Conservation (phyloP, 1,140 invertebrate species). For the Calliphora vicina region DNA sequence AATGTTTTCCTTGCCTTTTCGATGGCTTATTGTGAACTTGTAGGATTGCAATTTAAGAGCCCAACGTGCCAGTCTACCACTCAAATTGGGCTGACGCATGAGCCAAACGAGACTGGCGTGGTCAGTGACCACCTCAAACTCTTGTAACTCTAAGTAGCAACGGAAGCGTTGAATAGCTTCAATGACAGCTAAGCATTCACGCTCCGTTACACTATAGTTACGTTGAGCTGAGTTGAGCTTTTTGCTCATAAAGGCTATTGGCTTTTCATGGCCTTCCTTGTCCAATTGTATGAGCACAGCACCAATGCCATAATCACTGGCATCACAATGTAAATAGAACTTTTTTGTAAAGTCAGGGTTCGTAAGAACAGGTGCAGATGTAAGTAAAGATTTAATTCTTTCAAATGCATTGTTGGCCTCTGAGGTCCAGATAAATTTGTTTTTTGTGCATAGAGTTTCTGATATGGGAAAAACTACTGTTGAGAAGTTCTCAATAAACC, state of each 20-base stretch:
- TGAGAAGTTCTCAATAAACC: not conserved
- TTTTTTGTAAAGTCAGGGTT: conserved; percentile 40
- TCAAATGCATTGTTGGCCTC: conserved; percentile 22
- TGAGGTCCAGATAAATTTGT: not conserved
- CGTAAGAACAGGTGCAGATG: conserved; percentile 38
- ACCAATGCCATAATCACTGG: conserved; percentile 42
- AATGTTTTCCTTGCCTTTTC: conserved; percentile 47
- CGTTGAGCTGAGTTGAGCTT: conserved; percentile 26
- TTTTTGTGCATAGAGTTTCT: not conserved
- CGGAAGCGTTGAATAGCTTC: conserved; percentile 53
- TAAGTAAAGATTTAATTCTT: conserved; percentile 40
- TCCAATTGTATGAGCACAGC: conserved; percentile 41
- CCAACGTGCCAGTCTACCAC: conserved; percentile 51
- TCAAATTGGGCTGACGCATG: conserved; percentile 60
- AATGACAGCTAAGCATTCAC: conserved; percentile 37
- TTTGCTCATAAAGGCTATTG: conserved; percentile 36
- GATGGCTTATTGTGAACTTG: conserved; percentile 53
- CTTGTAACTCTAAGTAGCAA: conserved; percentile 59
- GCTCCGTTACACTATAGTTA: conserved; percentile 40
- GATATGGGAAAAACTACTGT: not conserved
- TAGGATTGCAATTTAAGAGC: conserved; percentile 48
- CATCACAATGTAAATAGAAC: conserved; percentile 44
- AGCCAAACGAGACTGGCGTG: conserved; percentile 50
- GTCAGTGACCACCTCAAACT: conserved; percentile 59
- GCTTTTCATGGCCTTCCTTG: conserved; percentile 39